A percentile compares a stretch with the other conserved stretches of the same genome.
phyloP scores from a whole-genome alignment of 1,140 invertebrate species.

The Tenebrio molitor region DNA sequence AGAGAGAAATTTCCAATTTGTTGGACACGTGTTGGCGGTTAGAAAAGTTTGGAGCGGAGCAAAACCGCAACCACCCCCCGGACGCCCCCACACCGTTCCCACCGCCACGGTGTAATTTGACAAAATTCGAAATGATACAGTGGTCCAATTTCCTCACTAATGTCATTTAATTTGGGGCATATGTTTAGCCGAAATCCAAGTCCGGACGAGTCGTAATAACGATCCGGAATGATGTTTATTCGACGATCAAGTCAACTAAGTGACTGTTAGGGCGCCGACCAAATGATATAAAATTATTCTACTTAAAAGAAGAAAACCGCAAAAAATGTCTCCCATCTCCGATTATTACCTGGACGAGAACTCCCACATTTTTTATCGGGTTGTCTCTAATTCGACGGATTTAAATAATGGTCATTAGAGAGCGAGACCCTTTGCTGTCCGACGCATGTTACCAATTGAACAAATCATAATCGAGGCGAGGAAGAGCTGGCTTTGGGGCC shows the following conservation, averaged over 20 bases:
- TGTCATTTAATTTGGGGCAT: constrained; percentile 62
- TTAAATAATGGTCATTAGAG: constrained; percentile 27
- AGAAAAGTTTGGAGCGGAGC: no score
- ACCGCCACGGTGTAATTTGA: constrained; percentile 44
- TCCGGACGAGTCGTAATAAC: constrained; percentile 50
- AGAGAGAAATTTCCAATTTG: no score
- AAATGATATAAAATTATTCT: constrained; percentile 61
- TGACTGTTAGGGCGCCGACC: constrained; percentile 55
- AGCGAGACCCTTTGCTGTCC: neutral
- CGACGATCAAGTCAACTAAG: constrained; percentile 56
- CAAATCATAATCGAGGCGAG: neutral
- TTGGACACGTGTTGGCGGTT: no score
- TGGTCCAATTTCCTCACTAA: constrained; percentile 51
- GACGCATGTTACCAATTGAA: constrained; percentile 15
- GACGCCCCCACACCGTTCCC: constrained; percentile 12
- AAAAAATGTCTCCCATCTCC: constrained; percentile 57
- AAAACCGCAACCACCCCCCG: no score
- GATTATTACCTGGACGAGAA: constrained; percentile 28
- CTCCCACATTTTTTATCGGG: constrained; percentile 11
- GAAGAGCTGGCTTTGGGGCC: neutral
- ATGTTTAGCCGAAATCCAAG: constrained; percentile 54
- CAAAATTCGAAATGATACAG: constrained; percentile 55
- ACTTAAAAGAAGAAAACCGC: constrained; percentile 52
- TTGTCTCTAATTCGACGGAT: neutral
- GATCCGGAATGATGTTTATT: constrained; percentile 58